Base-by-base conservation (phyloP, 35 echinoderm and acorn worm species). In the Patiria miniata region DNA sequence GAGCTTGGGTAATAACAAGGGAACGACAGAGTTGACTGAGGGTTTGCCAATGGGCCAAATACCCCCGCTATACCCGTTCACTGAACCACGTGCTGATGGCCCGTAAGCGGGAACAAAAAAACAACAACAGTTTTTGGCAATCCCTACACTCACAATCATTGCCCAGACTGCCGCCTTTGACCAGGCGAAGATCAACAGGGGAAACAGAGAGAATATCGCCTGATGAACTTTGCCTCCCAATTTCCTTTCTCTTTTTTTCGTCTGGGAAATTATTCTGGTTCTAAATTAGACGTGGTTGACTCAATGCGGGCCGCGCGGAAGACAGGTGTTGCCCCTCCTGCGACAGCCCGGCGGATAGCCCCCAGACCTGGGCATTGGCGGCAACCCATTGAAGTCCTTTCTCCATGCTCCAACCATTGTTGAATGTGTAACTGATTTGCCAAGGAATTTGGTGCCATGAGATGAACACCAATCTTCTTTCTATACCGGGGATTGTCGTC, bases 391-490 rank as follows among this genome's bases (percentile, higher is more conserved):
- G 65, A 73, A 73, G 65, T 73, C 26, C 26, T 73, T 34, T 73
- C 34, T 73, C 65, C 29, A 73, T 32, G 26, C 26, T 34, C 65
- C 65, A 12, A 23, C 26, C 34, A 73, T 73, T 73, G 65, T 73
- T 73, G 65, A 73, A 73, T 73, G 65, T 73, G 65, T 73, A 73
- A 73, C 65, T 34, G 65, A 73, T 73, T 73, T 73, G 65, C 65
- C 65, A 26, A 73, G 65, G 65, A 73, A 73, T 73, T 73, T 30
- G 65, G 65, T 73, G 19, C 65, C 26, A 73, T 30, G 65, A 73
- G 65, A 73, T 73, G 65, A 73, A 73, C 34, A 73, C 65, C 65
- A 73, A 73, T 73, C 65, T 73, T 73, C 65, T 73, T 73, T 73
- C 42, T 73, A 26, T 73, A 23, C 29, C 65, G 65, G 65, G 65